Conservation (phyloP, 1,140 invertebrate genomes). For the Mycetomoellerius zeteki region DNA sequence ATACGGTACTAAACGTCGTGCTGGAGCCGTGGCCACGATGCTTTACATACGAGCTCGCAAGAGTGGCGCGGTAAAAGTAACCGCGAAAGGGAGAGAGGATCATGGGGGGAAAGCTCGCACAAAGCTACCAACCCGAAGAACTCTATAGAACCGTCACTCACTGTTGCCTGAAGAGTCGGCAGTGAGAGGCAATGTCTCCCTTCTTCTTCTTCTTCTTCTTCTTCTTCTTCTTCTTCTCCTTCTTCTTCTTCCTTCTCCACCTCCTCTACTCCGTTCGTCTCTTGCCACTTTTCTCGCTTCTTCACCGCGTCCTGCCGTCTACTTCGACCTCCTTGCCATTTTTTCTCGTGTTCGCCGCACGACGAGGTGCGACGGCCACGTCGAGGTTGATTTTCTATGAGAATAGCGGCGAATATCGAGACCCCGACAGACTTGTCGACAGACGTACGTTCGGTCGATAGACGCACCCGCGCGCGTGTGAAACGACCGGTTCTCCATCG, state of each 20-base stretch:
- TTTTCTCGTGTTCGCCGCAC: conserved; percentile 58
- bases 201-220: conserved; percentile 66
- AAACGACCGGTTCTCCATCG: conserved; percentile 42
- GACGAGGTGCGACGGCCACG: conserved; percentile 64
- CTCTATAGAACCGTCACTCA: conserved; percentile 86
- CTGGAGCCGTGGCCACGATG: conserved; percentile 50
- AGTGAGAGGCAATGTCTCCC: conserved; percentile 73
- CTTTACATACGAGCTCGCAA: conserved; percentile 74
- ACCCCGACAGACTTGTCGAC: conserved; percentile 63
- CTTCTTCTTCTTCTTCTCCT: conserved; percentile 59
- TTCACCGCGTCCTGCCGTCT: conserved; percentile 20
- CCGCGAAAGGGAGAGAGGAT: conserved; percentile 55
- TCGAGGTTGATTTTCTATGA: conserved; percentile 76
- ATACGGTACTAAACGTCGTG: conserved; percentile 74
- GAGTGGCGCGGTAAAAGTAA: conserved; percentile 70
- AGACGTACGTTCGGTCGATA: conserved; percentile 49
- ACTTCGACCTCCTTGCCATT: conserved; percentile 26
- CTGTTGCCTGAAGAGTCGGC: conserved; percentile 71
- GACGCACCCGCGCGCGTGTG: conserved; percentile 45
- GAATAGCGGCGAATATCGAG: conserved; percentile 66
- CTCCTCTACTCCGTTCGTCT: conserved; percentile 14
- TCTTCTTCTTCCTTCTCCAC: conserved; percentile 14
- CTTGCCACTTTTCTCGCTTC: conserved; percentile 34
- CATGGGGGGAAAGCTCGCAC: conserved; percentile 76
- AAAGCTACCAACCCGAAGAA: conserved; percentile 84